Evolutionary conservation across 1,140 invertebrate species (phyloP), one percentile per base, ranked within the genome.

Genomic region (Diuraphis noxia): DNA sequence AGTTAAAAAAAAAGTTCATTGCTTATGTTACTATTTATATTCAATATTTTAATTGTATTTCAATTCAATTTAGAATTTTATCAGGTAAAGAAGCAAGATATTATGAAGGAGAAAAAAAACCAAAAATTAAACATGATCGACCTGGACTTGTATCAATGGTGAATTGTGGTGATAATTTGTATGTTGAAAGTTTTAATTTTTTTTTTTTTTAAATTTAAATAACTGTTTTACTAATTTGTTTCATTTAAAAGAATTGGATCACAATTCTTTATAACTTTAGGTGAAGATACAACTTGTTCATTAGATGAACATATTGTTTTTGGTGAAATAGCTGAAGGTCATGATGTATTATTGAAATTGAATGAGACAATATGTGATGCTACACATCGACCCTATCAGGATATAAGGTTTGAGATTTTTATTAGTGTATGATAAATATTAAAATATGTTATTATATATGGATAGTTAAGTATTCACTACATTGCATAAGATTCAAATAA

Each of bases 301-400:
- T 94, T 99, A 81, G 98, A 99, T 94, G 95, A 97, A 91, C 99
- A 99, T 94, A 99, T 98, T 93, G 98, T 99, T 21, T 99, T 99
- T 95, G 99, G 99, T 0, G 97, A 99, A 95, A 97, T 99, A 4
- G 95, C 96, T 0, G 99, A 99, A 95, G 98, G 99, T 1, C 94
- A 97, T 63, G 98, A 99, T 91, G 95, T 98, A 36, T 94, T 99
- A 23, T 94, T 95, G 23, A 97, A 97, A 93, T 95, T 99, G 0
- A 99, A 99, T 94, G 98, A 99, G 93, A 96, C 97, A 0, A 98
- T 99, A 93, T 98, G 98, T 94, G 99, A 99, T 95, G 96, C 96
- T 43, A 95, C 96, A n/a, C 96, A 98, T 93, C 95, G 97, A 81
- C 99, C 99, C 0, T 99, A 98, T 94, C 96, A 98, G 94, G 99